Percentiles rank a stretch among this genome's conserved stretches.
Evolutionary conservation across 2,888 invertebrate species (phyloP).

Genomic region (Xiphydria camelus): DNA sequence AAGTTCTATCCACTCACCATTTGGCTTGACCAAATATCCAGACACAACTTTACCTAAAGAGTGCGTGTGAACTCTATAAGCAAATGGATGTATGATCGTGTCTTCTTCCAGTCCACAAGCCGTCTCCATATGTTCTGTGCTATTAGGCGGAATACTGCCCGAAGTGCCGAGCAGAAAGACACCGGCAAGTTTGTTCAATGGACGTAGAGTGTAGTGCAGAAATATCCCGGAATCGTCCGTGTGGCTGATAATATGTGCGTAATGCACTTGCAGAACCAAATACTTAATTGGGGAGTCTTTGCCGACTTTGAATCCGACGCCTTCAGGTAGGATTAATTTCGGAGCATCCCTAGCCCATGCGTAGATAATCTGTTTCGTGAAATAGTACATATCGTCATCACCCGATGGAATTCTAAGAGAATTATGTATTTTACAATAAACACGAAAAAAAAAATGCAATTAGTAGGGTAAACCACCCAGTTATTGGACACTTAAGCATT

Average conservation of each 20-base stretch:
- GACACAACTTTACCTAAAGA: constrained; percentile 82
- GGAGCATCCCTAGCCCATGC: constrained; percentile 96
- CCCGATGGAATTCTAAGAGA: too few species aligned
- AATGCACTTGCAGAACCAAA: constrained; percentile 92
- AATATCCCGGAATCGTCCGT: constrained; percentile 85
- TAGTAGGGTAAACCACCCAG: constrained; percentile 1
- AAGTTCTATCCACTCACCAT: constrained; percentile 79
- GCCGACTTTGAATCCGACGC: constrained; percentile 93
- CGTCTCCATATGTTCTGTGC: constrained; percentile 85
- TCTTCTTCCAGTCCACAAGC: constrained; percentile 80
- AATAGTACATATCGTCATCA: too few species aligned
- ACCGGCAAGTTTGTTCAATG: constrained; percentile 86
- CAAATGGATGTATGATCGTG: constrained; percentile 90
- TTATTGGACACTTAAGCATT: too few species aligned
- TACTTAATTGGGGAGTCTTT: constrained; percentile 80
- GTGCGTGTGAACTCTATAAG: constrained; percentile 94
- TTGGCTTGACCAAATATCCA: constrained; percentile 68
- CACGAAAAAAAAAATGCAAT: constrained; percentile 11
- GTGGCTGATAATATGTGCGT: constrained; percentile 72
- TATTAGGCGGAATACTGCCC: constrained; percentile 74
- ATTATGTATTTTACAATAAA: too few species aligned
- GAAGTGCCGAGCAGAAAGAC: constrained; percentile 88
- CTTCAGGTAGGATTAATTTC: constrained; percentile 75
- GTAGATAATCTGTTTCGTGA: constrained; percentile 86
- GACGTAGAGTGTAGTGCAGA: constrained; percentile 74